Evolutionary conservation across 2,797 vertebrate genomes (phyloP).

Genomic region (Microcaecilia unicolor): DNA sequence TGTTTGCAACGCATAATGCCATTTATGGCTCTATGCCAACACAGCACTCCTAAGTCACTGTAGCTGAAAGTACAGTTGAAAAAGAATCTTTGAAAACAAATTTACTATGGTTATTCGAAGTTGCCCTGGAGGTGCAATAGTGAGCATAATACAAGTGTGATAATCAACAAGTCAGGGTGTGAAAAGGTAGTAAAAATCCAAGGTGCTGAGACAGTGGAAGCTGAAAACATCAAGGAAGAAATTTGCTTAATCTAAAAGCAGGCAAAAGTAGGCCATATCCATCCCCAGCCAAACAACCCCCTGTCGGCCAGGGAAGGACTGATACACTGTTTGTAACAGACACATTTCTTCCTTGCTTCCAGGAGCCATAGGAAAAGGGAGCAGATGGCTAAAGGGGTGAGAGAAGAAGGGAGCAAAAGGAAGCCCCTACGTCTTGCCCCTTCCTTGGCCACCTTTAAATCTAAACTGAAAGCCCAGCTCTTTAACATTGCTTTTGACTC

Average conservation of each 20-base stretch:
- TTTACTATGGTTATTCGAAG: slow-evolving; percentile 11
- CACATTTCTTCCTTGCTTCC: no score
- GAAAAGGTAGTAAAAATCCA: not conserved
- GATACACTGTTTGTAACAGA: fast-evolving
- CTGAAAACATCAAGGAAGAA: not conserved
- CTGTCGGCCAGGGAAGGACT: not conserved
- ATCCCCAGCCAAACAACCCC: fast-evolving
- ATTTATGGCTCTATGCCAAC: not conserved
- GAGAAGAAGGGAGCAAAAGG: not conserved
- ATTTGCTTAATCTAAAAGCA: no score
- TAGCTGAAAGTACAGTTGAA: slow-evolving; percentile 8
- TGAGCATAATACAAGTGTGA: not conserved
- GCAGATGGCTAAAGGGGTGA: no score
- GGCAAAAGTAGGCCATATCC: no score
- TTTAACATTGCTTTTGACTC: no score
- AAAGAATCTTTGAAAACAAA: not conserved
- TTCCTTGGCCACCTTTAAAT: no score
- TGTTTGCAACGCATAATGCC: not conserved
- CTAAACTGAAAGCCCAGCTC: no score
- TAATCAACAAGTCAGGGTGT: not conserved
- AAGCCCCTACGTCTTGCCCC: no score
- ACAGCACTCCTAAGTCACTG: not conserved
- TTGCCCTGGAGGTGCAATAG: not conserved
- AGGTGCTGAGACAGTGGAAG: not conserved
- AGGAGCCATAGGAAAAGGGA: no score